A percentile compares a stretch with the other conserved stretches of the same genome.
These are phyloP conservation scores for Archocentrus centrarchus DNA, from an alignment of 2,113 vertebrate species.

Conservation along the genomic window DNA sequence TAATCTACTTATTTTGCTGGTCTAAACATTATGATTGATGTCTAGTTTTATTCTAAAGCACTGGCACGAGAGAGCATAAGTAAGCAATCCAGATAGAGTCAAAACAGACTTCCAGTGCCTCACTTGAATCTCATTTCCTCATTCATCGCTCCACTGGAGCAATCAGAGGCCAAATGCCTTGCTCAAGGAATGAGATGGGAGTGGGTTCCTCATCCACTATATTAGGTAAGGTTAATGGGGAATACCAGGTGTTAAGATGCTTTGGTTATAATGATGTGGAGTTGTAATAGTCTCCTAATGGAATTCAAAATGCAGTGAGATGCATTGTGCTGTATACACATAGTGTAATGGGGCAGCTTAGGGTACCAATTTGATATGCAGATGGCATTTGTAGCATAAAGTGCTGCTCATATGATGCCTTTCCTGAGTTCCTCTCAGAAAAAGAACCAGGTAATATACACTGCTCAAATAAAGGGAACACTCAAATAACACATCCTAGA, in stretches of 20 bases:
- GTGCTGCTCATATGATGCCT: not conserved
- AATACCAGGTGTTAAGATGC: slow-evolving; percentile 55
- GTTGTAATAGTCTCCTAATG: not conserved
- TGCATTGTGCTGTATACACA: slow-evolving; percentile 9
- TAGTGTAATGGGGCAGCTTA: slow-evolving; percentile 9
- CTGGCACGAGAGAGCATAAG: slow-evolving; percentile 59
- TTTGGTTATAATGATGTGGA: slow-evolving; percentile 30
- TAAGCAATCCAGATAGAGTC: slow-evolving; percentile 36
- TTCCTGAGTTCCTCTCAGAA: not conserved
- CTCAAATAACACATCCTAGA: too few relatives aligned
- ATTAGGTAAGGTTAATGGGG: slow-evolving; percentile 47
- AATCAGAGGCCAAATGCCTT: slow-evolving; percentile 63
- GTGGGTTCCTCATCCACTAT: slow-evolving; percentile 8
- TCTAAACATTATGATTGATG: not conserved
- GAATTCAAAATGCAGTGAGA: not conserved
- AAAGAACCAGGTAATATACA: not conserved
- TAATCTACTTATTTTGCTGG: not conserved
- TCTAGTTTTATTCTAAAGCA: not conserved
- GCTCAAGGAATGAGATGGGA: slow-evolving; percentile 48
- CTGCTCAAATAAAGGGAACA: too few relatives aligned
- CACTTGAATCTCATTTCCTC: slow-evolving; percentile 49
- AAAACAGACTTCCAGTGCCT: slow-evolving; percentile 15
- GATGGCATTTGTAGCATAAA: not conserved
- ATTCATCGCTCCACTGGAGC: slow-evolving; percentile 55
- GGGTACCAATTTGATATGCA: slow-evolving; percentile 15